A percentile compares a stretch with the other conserved stretches of the same genome.
Evolutionary conservation across 1,140 invertebrate genomes (phyloP).

Genomic region (Ips typographus): DNA sequence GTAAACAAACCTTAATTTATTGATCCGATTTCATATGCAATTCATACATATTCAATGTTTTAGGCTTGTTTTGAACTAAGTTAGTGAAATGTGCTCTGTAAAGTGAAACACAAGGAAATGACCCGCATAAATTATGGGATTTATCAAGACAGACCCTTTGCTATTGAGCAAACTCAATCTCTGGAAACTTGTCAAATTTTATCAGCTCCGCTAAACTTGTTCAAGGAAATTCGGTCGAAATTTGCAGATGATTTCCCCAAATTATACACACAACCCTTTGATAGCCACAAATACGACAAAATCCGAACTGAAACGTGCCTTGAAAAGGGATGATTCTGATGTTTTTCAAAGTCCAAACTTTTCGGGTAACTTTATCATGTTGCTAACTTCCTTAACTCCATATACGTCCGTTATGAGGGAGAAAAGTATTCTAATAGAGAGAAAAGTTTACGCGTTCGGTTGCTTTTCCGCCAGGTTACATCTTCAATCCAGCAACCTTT

Average conservation of each 20-base stretch:
- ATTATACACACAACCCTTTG: too few species aligned
- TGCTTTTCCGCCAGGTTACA: constrained; percentile 9
- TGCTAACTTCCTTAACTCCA: background rate
- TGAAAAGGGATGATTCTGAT: background rate
- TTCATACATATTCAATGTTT: background rate
- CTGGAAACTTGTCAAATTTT: constrained; percentile 18
- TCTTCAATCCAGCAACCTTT: constrained; percentile 1
- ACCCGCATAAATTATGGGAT: constrained; percentile 14
- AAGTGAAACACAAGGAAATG: background rate
- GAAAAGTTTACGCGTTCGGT: background rate
- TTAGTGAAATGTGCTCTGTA: background rate
- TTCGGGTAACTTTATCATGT: background rate
- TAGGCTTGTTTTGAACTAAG: background rate
- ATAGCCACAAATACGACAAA: too few species aligned
- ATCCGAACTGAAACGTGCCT: background rate
- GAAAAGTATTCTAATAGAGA: background rate
- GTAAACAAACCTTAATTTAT: background rate
- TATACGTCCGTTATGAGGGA: background rate
- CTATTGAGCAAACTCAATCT: constrained; percentile 3
- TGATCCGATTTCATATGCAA: background rate
- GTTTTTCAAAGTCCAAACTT: background rate
- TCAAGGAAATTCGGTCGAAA: constrained; percentile 2
- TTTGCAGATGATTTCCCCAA: background rate
- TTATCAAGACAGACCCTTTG: constrained; percentile 7
- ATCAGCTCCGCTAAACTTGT: constrained; percentile 10